phyloP scores from a whole-genome alignment of 2,797 vertebrate genomes.

The Intellagama lesueurii region DNA sequence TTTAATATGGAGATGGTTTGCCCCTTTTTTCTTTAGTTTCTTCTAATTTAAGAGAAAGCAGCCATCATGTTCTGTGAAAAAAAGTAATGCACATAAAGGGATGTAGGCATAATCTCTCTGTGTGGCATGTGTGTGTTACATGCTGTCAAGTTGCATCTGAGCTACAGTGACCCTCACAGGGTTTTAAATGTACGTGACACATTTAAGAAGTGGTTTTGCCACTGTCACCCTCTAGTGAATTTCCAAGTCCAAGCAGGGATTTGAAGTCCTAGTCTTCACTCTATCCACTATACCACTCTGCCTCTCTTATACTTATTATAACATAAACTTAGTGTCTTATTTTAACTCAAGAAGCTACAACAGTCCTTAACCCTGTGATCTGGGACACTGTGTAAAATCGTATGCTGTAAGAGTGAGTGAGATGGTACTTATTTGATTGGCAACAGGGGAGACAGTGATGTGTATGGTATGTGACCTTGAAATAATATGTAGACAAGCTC shows the following conservation, averaged over 20 bases:
- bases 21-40: not conserved
- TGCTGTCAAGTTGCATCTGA: no score
- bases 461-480: conserved; percentile 61
- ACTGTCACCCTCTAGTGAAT: no score
- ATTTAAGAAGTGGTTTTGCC: no score
- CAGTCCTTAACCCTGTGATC: conserved; percentile 12
- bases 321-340: not conserved
- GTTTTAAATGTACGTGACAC: not conserved
- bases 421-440: conserved; percentile 47
- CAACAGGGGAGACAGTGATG: conserved; percentile 24
- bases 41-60: conserved; percentile 18
- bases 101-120: conserved; percentile 6
- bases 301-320: no score
- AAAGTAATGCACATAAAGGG: conserved; percentile 37
- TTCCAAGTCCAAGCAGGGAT: no score
- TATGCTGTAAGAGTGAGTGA: not conserved
- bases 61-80: conserved; percentile 13
- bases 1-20: not conserved
- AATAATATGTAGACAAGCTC: conserved; percentile 55
- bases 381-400: not conserved
- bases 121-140: no score
- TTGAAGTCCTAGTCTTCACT: no score
- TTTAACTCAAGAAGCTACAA: not conserved
- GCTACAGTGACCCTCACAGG: no score
- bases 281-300: no score